Evolutionary conservation across 2,888 invertebrate genomes (phyloP), one percentile per base, ranked within the genome.

Genomic region (Spodoptera littoralis): DNA sequence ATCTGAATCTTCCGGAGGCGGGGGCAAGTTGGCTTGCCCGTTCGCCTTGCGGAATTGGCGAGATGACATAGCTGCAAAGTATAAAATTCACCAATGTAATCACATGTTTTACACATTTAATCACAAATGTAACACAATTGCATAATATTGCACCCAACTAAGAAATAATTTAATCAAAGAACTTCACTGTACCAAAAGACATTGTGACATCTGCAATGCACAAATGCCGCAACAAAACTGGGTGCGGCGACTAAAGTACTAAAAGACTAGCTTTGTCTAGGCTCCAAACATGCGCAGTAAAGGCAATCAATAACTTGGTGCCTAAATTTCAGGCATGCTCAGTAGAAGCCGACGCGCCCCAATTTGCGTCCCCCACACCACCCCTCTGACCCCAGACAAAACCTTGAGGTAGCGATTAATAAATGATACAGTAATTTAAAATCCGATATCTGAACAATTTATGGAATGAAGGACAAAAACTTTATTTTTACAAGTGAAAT

Each of bases 1-100:
- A 65, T 87, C 87, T 2, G 89, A 87, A 27, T 80, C 81, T 2
- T 77, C 84, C 2, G 82, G 79, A 0, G 80, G 73, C 0, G 83
- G 80, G 0, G 85, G 84, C 22, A 84, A 41, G 0, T 13, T 9
- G 0, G 80, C 46, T 6, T 43, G 36, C 43, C 43, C 18, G 11
- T 51, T 27, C 1, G 82, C 9, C 54, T 84, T 90, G 1, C 86
- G 76, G 3, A 87, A 56, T 43, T 86, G 69, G 0, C 81, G 76
- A n/a, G 68, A 70, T 9, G 82, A 78, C 81, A 81, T 81, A n/a
- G 48, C 68, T 73, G 27, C 4, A 58, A 52, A 47, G 12, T 3
- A 9, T n/a, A 49, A 11, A 11, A n/a, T 47, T 42, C 11, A n/a
- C 11, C 12, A 30, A 11, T 30, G 22, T 5, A 36, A 36, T 36